These are phyloP conservation scores for Sebastes fasciatus DNA, from an alignment of 2,113 vertebrate genomes.

Conservation along the genomic window DNA sequence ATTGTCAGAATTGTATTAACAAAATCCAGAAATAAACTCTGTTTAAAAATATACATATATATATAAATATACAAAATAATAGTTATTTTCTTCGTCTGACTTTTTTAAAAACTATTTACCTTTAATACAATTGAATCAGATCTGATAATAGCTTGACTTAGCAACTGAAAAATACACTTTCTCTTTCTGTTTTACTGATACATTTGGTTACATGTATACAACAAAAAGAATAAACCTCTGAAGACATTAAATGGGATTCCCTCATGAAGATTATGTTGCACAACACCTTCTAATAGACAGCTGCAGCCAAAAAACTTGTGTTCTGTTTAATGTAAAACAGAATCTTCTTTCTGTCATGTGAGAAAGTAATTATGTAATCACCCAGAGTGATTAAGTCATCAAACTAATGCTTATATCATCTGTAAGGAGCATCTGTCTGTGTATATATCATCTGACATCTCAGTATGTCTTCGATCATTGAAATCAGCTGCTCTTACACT, in stretches of 20 bases:
- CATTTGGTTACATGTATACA: not conserved
- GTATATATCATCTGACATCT: not conserved
- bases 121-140: not conserved
- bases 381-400: not conserved
- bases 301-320: not conserved
- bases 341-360: not conserved
- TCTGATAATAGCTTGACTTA: not conserved
- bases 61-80: too few species aligned
- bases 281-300: not conserved
- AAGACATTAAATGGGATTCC: not conserved
- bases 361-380: not conserved
- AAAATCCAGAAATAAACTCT: too few species aligned
- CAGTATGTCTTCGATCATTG: not conserved
- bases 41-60: too few species aligned
- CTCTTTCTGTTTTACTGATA: not conserved
- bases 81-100: rapidly evolving
- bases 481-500: not conserved
- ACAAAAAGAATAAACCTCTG: not conserved
- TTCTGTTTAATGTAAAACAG: not conserved
- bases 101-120: not conserved
- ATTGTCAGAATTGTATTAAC: too few species aligned
- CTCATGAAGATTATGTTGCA: not conserved
- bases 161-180: not conserved
- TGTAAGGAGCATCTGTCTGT: not conserved
- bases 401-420: not conserved